Conservation (phyloP, 1,140 invertebrate species). For the Neodiprion pinetum region DNA sequence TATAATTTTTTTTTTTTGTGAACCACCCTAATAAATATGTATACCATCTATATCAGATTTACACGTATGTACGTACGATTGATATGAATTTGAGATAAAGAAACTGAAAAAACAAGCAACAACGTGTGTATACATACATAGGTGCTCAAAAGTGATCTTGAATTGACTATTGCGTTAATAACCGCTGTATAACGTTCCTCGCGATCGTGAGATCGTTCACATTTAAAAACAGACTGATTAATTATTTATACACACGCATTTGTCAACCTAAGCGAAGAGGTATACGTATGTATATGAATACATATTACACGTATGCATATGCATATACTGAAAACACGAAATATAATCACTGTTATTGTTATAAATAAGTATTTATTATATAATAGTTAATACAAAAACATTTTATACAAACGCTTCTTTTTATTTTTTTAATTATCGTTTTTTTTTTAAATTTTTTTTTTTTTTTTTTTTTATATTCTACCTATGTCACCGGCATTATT, state of each 20-base stretch:
- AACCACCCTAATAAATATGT: neutral
- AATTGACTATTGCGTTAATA: neutral
- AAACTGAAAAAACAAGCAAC: neutral
- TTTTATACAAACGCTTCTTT: constrained; percentile 49
- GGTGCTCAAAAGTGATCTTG: neutral
- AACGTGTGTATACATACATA: neutral
- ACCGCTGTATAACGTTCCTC: neutral
- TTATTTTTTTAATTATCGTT: neutral
- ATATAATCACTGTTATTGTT: constrained; percentile 43
- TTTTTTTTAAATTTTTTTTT: constrained; percentile 23
- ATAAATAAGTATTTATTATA: constrained; percentile 60
- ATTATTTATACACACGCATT: neutral
- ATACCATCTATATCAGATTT: too few relatives aligned
- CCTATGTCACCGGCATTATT: constrained; percentile 46
- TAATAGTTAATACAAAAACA: constrained; percentile 53
- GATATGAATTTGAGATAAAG: neutral
- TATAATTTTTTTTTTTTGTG: neutral
- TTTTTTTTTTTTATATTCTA: constrained; percentile 25
- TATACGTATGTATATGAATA: neutral
- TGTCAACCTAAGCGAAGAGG: neutral
- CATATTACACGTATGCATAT: neutral
- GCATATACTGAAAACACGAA: constrained; percentile 13
- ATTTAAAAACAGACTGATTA: constrained; percentile 3
- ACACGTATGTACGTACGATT: too few relatives aligned
- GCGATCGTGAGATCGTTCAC: neutral